Percentiles rank a stretch among this genome's conserved stretches.
Evolutionary conservation across 1,140 invertebrate genomes (phyloP).

Genomic region (Tetramorium simillimum): DNA sequence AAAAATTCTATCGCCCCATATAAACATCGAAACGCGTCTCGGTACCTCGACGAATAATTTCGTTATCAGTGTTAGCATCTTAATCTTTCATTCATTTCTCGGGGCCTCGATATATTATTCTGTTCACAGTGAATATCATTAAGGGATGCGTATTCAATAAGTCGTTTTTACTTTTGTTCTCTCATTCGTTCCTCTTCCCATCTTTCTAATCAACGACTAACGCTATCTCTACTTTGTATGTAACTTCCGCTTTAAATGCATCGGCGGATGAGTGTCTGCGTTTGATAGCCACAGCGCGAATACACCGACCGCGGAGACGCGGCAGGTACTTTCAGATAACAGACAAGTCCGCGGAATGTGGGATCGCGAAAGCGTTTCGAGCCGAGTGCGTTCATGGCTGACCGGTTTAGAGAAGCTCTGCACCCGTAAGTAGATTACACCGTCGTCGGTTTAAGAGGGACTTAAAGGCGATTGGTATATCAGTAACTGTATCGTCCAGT

Average conservation of each 20-base stretch:
- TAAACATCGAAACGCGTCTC: background rate
- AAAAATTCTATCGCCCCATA: background rate
- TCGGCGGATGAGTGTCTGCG: background rate
- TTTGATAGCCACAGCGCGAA: background rate
- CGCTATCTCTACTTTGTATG: background rate
- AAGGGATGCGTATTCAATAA: slow-evolving; percentile 32
- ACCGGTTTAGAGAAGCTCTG: slow-evolving; percentile 43
- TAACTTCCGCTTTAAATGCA: slow-evolving; percentile 48
- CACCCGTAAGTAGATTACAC: slow-evolving; percentile 66
- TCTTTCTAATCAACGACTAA: background rate
- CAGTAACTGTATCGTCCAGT: background rate
- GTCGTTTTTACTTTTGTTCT: background rate
- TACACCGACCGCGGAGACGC: background rate
- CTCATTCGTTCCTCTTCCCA: background rate
- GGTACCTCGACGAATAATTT: background rate
- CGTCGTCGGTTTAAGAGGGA: slow-evolving; percentile 47
- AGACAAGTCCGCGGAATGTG: slow-evolving; percentile 64
- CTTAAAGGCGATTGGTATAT: slow-evolving; percentile 20
- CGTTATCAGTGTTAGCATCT: slow-evolving; percentile 33
- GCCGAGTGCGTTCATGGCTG: slow-evolving; percentile 47
- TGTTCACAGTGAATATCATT: slow-evolving; percentile 54
- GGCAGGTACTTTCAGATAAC: slow-evolving; percentile 37
- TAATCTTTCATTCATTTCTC: slow-evolving; percentile 52
- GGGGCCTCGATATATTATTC: slow-evolving; percentile 40
- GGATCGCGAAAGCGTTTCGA: slow-evolving; percentile 40